Base-by-base conservation (phyloP, 2,797 vertebrate species). In the Sylvia borin region DNA sequence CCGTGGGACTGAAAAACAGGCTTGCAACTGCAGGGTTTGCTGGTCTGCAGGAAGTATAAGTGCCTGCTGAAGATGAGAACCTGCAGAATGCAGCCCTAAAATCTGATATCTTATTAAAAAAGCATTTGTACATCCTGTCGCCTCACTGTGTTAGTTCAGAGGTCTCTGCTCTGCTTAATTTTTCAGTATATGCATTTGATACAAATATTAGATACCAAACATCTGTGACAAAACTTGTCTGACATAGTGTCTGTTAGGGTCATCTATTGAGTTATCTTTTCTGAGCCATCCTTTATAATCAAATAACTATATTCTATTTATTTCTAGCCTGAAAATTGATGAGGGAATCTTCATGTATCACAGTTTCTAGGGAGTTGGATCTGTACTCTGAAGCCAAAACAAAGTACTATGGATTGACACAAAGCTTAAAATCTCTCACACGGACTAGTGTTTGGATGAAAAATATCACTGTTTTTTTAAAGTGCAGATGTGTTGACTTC, bases 401-500 rank as follows among this genome's bases (percentile, higher is more conserved):
- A 65, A 93, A 85, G 27, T 29, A 34, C 25, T 72, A 5, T 45
- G 31, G 22, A 65, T 74, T 61, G 79, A 77, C 36, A 90, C 11
- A 93, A 64, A 76, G 47, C 40, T 91, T 75, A 84, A 88, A 76
- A 81, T 62, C 36, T 68, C 61, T 18, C 50, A 15, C 5, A 34
- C 21, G n/a, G 62, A 38, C 42, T 48, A 36, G 31, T 24, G 43
- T 38, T n/a, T 86, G 40, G 73, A 73, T 51, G 58, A 79, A 90
- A 88, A 92, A 61, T 54, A 9, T 11, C 20, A 34, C 5, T 38
- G 12, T 93, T 31, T 24, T 95, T 95, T 94, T 86, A 32, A 95
- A 86, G 43, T 79, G 32, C 88, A 88, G 85, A 82, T 86, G 70
- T 81, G 47, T 81, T 88, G 82, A 86, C 60, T 88, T 62, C 80